Base-by-base conservation (phyloP, 2,797 vertebrate genomes). In the Malurus leucopterus region DNA sequence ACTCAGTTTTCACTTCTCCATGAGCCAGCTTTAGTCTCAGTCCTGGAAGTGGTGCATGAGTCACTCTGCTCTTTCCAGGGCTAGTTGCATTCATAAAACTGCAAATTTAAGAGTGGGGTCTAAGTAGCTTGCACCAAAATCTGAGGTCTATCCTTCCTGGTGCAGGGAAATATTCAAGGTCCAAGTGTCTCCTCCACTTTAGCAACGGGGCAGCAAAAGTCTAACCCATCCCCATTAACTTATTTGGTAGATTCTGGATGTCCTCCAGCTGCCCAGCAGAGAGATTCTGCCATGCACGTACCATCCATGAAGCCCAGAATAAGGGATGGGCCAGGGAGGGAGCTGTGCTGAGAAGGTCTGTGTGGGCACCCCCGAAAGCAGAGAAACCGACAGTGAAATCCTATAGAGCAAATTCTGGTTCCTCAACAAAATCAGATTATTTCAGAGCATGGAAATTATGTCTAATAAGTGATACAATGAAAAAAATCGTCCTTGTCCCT, bases 1-100 rank as follows among this genome's bases (percentile, higher is more conserved):
- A 47, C 76, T 67, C 41, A 70, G 22, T 63, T 92, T 84, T 90
- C 50, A 80, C 73, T 92, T 90, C 69, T 87, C 51, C 69, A 32
- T 77, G 22, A 89, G 44, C 9, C 32, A 87, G 4, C 23, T 74
- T 89, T 51, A 80, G n/a, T 58, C 27, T 76, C 50, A 50, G 47
- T 62, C 29, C 36, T 83, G 76, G 55, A 93, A 93, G 14, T 15
- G n/a, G 4, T 47, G 11, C 2, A 0, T 77, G 30, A 88, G 21
- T 83, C 62, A 85, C 50, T 58, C 44, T 54, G 7, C 41, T 38
- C 18, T 91, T 76, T 32, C 32, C 53, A 87, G 65, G 19, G 27
- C 21, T 46, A 47, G 24, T 46, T 49, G 46, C 29, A 27, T 64
- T 76, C 54, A 68, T 34, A 74, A 81, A 77, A 19, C 7, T 64